Conservation (phyloP, 2,113 vertebrate species). For the Callithrix jacchus region DNA sequence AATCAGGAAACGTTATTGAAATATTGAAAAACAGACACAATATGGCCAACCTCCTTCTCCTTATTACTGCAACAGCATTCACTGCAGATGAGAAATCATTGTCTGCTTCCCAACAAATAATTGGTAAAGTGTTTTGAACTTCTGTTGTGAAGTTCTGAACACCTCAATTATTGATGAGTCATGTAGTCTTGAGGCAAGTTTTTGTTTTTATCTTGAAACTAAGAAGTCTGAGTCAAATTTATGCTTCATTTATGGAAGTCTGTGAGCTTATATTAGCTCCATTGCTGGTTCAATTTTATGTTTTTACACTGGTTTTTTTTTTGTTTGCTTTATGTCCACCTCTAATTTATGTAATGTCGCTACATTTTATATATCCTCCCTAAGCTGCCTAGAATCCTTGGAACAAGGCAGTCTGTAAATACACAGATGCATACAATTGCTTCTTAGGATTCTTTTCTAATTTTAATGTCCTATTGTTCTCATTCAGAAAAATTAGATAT, state of each 20-base stretch:
- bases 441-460: constrained; percentile 28
- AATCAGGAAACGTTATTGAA: neutral
- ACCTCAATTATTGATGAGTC: neutral
- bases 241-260: neutral
- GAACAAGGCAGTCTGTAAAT: constrained; percentile 2
- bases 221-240: neutral
- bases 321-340: neutral
- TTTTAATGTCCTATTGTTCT: constrained; percentile 50
- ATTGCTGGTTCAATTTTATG: neutral
- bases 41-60: neutral
- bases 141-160: neutral
- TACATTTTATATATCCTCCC: neutral
- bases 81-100: neutral
- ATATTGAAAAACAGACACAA: neutral
- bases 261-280: neutral
- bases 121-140: neutral
- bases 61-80: no score
- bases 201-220: constrained; percentile 9
- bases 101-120: neutral
- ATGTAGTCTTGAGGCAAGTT: neutral
- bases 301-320: neutral
- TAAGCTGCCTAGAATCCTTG: neutral
- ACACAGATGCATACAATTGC: neutral
- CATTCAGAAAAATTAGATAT: constrained; percentile 24
- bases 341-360: constrained; percentile 28